Base-by-base conservation (phyloP, 2,113 vertebrate species). In the Montifringilla adamsi region DNA sequence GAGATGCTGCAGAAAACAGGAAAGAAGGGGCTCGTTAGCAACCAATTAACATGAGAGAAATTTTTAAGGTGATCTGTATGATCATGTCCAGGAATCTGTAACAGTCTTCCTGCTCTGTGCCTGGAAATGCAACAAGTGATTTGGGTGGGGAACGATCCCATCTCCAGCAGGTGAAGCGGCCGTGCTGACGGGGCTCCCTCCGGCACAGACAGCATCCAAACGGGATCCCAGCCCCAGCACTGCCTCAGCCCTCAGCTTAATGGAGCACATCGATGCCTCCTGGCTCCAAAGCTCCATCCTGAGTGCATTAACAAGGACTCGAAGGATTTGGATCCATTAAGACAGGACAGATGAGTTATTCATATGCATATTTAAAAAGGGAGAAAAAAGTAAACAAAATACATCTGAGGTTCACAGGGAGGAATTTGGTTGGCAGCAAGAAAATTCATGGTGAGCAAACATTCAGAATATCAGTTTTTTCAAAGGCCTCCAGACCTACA, bases 1-100 rank as follows among this genome's bases (percentile, higher is more conserved):
- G 98, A 98, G 84, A 99, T 99, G 93, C 99, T 99, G 96, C 39
- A 90, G 94, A 39, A 87, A 30, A 76, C 7, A n/a, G 81, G 96
- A 82, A 49, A 37, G 55, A 26, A 76, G 12, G 39, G 21, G 39
- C 39, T 75, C 5, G 1, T 91, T 83, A 91, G 55, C 53, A 49
- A 75, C 59, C 70, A 28, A 50, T 67, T 24, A 28, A 59, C 50
- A 77, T 0, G 3, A 70, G n/a, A 82, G 30, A 13, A 24, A 7
- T 4, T 21, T 41, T 30, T 28, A 15, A n/a, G 14, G 6, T 31
- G 4, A 43, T 24, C 39, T 30, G 1, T 1, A 2, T 22, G 30
- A 30, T 15, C 26, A 12, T 2, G 19, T 19, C 37, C 84, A 59
- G 62, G 7, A 24, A 39, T 10, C 52, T 30, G 26, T 9, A 15